Conservation (phyloP, 2,797 vertebrate species). For the Chiroxiphia lanceolata region DNA sequence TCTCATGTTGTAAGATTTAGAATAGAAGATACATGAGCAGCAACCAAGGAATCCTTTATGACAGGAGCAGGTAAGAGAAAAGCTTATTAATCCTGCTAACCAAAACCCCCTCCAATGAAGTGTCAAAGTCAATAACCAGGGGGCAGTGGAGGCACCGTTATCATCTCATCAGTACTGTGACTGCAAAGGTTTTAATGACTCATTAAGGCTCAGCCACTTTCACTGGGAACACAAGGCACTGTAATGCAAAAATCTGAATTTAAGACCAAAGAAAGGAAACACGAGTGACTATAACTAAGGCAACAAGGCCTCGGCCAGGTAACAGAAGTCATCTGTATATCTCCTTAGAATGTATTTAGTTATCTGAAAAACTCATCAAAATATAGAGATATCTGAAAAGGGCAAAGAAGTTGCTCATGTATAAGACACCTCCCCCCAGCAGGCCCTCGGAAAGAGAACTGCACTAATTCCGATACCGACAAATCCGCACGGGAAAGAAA, state of each 20-base stretch:
- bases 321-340: neutral
- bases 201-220: neutral
- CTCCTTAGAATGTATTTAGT: neutral
- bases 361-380: neutral
- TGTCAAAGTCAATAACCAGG: neutral
- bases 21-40: neutral
- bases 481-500: neutral
- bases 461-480: neutral
- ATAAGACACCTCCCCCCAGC: neutral
- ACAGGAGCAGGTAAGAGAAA: neutral
- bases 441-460: neutral
- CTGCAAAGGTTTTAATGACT: neutral
- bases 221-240: neutral
- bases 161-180: neutral
- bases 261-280: neutral
- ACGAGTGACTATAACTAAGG: neutral
- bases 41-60: neutral
- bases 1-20: neutral
- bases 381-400: neutral
- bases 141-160: neutral
- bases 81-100: neutral
- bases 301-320: neutral
- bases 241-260: neutral
- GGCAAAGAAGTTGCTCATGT: neutral
- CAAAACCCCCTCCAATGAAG: neutral